A percentile compares a stretch with the other conserved stretches of the same genome.
Conservation (phyloP, 2,113 vertebrate genomes). For the Rhea pennata region DNA sequence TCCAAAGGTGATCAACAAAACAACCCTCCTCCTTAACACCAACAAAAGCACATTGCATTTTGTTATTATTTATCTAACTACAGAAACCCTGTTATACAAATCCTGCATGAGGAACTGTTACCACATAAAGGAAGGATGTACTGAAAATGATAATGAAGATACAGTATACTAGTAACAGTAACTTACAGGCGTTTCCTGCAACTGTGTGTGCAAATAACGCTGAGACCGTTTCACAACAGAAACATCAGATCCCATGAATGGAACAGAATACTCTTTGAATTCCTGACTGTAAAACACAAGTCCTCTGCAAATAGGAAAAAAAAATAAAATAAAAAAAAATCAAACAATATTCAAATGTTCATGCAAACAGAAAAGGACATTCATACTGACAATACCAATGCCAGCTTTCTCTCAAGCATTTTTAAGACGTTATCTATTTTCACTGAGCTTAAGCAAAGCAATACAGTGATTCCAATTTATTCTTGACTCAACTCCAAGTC, state of each 20-base stretch:
- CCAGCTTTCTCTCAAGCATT: not conserved
- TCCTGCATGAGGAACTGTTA: not conserved
- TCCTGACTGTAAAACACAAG: constrained; percentile 87
- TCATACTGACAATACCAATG: not conserved
- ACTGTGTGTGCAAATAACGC: constrained; percentile 84
- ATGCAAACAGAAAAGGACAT: not conserved
- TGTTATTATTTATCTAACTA: not conserved
- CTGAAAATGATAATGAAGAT: not conserved
- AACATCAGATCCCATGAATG: constrained; percentile 89
- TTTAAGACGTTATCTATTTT: not conserved
- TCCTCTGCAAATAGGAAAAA: constrained; percentile 75
- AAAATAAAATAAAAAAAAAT: not conserved
- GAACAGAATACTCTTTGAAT: constrained; percentile 85
- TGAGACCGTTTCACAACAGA: constrained; percentile 94
- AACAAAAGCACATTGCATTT: not conserved
- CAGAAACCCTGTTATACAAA: not conserved
- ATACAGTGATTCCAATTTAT: not conserved
- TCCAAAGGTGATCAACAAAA: not conserved
- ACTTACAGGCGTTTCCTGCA: constrained; percentile 87
- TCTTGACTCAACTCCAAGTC: not conserved
- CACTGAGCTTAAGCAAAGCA: not conserved
- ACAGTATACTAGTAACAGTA: not conserved
- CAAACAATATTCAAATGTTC: not conserved
- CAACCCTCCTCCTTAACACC: not conserved
- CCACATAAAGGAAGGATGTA: not conserved